A percentile compares a stretch with the other conserved stretches of the same genome.
phyloP scores from a whole-genome alignment of 1,140 invertebrate genomes.

The Caenorhabditis brenneri region DNA sequence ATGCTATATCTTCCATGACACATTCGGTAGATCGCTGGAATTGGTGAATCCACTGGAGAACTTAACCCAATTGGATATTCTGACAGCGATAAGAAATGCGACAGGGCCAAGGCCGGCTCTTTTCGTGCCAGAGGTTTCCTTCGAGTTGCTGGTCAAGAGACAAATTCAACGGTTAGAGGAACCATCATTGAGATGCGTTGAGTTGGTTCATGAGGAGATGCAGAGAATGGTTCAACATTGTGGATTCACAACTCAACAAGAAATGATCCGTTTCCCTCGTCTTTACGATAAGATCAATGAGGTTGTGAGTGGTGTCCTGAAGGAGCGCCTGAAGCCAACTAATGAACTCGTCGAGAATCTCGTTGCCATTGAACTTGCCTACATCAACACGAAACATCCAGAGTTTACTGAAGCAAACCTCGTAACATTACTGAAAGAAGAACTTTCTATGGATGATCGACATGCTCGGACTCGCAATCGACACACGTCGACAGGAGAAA shows the following conservation, averaged over 20 bases:
- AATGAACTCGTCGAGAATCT: constrained; percentile 82
- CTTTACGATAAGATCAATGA: constrained; percentile 96
- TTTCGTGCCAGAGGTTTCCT: constrained; percentile 91
- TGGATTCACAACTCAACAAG: constrained; percentile 89
- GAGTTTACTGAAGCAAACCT: constrained; percentile 95
- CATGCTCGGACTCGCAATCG: constrained; percentile 24
- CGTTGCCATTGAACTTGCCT: constrained; percentile 94
- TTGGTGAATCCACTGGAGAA: constrained; percentile 91
- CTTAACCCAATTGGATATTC: constrained; percentile 89
- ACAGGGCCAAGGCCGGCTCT: constrained; percentile 93
- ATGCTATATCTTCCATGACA: constrained; percentile 99
- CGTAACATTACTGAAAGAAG: constrained; percentile 72
- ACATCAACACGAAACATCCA: constrained; percentile 99
- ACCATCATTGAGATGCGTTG: constrained; percentile 92
- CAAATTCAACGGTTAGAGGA: constrained; percentile 95
- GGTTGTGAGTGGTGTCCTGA: constrained; percentile 90
- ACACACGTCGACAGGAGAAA: constrained; percentile 13
- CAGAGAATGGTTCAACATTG: constrained; percentile 97
- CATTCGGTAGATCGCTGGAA: constrained; percentile 89
- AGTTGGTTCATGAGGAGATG: constrained; percentile 98
- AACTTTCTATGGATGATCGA: constrained; percentile 46
- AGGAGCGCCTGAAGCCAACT: constrained; percentile 86
- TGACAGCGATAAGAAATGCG: constrained; percentile 96
- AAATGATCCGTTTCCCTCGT: constrained; percentile 96
- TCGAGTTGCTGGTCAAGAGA: constrained; percentile 90